These are phyloP conservation scores for Osmerus eperlanus DNA, from an alignment of 2,113 vertebrate genomes.

Conservation along the genomic window DNA sequence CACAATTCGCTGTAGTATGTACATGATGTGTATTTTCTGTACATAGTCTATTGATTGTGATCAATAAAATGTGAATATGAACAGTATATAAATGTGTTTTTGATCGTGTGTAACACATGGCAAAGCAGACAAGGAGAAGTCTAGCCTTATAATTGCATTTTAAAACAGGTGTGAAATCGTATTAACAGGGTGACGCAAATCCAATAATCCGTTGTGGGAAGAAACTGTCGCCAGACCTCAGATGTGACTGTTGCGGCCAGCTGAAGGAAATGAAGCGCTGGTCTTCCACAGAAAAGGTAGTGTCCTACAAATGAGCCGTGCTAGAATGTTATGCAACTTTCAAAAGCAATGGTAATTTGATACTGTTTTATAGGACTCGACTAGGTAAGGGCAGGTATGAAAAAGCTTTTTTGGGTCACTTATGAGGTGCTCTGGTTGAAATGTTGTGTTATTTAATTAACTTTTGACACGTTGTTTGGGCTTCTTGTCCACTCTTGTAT, in stretches of 20 bases:
- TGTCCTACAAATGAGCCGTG: background rate
- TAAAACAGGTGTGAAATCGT: slow-evolving; percentile 23
- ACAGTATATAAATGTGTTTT: slow-evolving; percentile 7
- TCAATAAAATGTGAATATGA: slow-evolving; percentile 10
- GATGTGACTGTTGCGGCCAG: too few species aligned
- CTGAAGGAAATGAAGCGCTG: too few species aligned
- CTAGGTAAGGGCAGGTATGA: too few species aligned
- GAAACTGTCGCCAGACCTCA: background rate
- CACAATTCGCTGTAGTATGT: background rate
- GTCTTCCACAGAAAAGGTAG: background rate
- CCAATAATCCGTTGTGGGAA: slow-evolving; percentile 59
- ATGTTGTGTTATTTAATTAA: background rate
- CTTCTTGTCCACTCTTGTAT: too few species aligned
- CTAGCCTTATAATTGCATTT: background rate
- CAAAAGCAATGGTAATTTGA: too few species aligned
- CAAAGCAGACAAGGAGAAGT: background rate
- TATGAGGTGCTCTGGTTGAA: background rate
- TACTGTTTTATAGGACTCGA: too few species aligned
- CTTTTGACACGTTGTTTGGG: background rate
- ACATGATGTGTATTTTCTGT: background rate
- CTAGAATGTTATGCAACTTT: background rate
- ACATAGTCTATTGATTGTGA: background rate
- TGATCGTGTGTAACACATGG: slow-evolving; percentile 26
- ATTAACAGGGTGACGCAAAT: slow-evolving; percentile 47
- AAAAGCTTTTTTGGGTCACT: too few species aligned